Evolutionary conservation across 2,888 invertebrate genomes (phyloP), one percentile per base, ranked within the genome.

Genomic region (Ethmia dodecea): DNA sequence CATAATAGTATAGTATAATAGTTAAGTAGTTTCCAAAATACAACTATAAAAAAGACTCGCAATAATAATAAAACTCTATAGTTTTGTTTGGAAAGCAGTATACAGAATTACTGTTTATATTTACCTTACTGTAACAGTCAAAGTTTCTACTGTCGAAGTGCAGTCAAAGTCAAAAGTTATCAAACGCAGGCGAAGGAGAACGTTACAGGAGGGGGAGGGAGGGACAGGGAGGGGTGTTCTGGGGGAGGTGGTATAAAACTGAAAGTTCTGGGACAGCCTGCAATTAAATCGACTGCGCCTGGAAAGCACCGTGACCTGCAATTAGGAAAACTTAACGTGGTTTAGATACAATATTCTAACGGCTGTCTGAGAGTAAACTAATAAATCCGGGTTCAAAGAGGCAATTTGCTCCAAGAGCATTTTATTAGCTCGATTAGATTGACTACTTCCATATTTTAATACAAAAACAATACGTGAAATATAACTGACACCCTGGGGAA

Each of bases 211-310:
- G 38, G 40, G 44, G 31, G 37, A 13, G 6, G 12, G 15, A 28
- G 6, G 6, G 39, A 16, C 6, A 9, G 5, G 18, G 29, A 9
- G 35, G 46, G 26, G 35, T 29, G 34, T 8, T 5, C 8, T 18
- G 18, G 15, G 35, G 38, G 42, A 43, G 50, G 48, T 16, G 42
- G 42, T 40, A 42, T 52, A 52, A 60, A 56, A 56, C 52, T 55
- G 56, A 60, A 63, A 60, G 63, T 66, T 61, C 60, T 60, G 60
- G 64, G 58, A 46, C 55, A 56, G 52, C 45, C 45, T 47, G 51
- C 59, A 63, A 69, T 65, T 60, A 63, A 49, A 64, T 52, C 51
- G 48, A 55, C 52, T 47, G 52, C 44, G 38, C 43, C 43, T 48
- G 38, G 47, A 49, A 38, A 55, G 49, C 45, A 36, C 47, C 43